Evolutionary conservation across 2,888 invertebrate genomes (phyloP), one percentile per base, ranked within the genome.

Genomic region (Brenthis ino): DNA sequence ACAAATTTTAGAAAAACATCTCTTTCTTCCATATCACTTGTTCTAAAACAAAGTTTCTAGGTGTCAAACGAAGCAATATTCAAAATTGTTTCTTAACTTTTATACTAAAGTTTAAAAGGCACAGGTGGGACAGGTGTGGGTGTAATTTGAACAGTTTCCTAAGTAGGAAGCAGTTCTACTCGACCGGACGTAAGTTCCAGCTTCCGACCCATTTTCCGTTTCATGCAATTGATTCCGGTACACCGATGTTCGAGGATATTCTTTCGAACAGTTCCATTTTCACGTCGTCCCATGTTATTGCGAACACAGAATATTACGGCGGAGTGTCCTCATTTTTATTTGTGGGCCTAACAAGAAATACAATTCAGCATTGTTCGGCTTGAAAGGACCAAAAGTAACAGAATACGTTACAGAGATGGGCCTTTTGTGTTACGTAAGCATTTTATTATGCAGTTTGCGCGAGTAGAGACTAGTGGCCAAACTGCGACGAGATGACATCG

Each of bases 401-500:
- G 28, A 48, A 56, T 55, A 67, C 28, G 48, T 67, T 24, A 61
- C 63, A 54, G 54, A 63, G 51, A 63, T 60, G 28, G 28, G 28
- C 12, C 50, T 50, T 58, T 58, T 58, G 58, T 58, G 58, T 58
- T 47, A 24, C 53, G n/a, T 43, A 65, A 65, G 53, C 54, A 65
- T 65, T 57, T 60, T 66, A 54, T 60, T 55, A 54, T 54, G 58
- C 60, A 28, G 51, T 61, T 51, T 28, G 60, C 8, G n/a, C 60
- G 33, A 33, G 28, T 0, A n/a, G 56, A 8, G 51, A 61, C 50
- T 64, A 8, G 37, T 11, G 61, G 55, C 67, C 61, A 56, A 67
- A 43, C 67, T 56, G 61, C 24, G 51, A 67, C 43, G 56, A 50
- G 67, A 67, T 50, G 60, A 56, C 61, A 48, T 54, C 33, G 48